Evolutionary conservation across 1,140 invertebrate genomes (phyloP), one percentile per base, ranked within the genome.

Genomic region (Matsumurasca onukii): DNA sequence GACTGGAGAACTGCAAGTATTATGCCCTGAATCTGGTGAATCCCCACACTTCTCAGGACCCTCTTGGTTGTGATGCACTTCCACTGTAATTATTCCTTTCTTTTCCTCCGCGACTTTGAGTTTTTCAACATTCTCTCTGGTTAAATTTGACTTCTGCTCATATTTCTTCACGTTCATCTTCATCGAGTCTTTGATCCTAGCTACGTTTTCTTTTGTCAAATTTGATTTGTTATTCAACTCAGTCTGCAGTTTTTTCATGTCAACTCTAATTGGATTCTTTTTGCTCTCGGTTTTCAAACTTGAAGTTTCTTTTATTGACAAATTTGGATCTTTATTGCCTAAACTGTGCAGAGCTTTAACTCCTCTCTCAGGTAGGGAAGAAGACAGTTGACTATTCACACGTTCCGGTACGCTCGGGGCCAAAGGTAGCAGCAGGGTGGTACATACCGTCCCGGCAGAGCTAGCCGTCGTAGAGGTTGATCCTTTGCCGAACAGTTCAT

Each of bases 401-500:
- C 90, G 81, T 79, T 92, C 90, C 1, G 90, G 90, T 5, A 91
- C 90, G 31, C 85, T 86, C 1, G 75, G 74, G 29, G 73, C 65
- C 1, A 66, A 57, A 17, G 71, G 72, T 9, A 71, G 68, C 78
- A 91, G 81, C 39, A 93, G 75, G 1, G 91, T 89, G 0, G 91
- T 93, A 71, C 91, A 93, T 45, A 95, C 92, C 0, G 93, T 95
- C 48, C 92, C 92, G 48, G 92, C 91, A 5, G 92, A 94, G 74
- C 92, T 94, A 0, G 92, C 93, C 0, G 93, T 95, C 0, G 93
- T 95, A 17, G 91, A 93, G 0, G 92, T 94, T 3, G 74, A 75
- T 1, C 92, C 92, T 79, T 91, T 89, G 1, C 93, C 93, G 75
- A 94, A 94, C 0, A 95, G 78, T 80, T 95, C 92, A 75, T 95